phyloP scores from a whole-genome alignment of 2,888 invertebrate species.

The Heliconius aoede region DNA sequence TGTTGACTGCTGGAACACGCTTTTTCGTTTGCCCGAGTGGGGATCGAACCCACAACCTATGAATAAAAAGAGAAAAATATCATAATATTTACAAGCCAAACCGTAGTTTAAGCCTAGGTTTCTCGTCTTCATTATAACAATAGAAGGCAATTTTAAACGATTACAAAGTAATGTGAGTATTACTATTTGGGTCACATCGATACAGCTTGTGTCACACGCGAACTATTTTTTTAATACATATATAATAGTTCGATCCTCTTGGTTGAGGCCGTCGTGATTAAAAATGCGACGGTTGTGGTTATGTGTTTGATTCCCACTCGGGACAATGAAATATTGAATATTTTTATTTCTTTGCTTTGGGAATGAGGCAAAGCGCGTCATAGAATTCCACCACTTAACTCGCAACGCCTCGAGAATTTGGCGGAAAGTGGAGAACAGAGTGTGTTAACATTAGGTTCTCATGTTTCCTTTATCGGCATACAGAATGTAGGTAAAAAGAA shows the following conservation, averaged over 20 bases:
- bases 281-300: neutral
- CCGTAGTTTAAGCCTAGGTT: neutral
- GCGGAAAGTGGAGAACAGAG: too few species aligned
- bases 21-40: too few species aligned
- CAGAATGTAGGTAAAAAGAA: too few species aligned
- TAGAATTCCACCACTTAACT: neutral
- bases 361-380: neutral
- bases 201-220: constrained; percentile 10
- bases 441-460: too few species aligned
- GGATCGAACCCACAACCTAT: too few species aligned
- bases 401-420: too few species aligned
- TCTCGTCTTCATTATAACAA: neutral
- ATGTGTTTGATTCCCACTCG: neutral
- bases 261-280: neutral
- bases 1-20: too few species aligned
- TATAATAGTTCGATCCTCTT: neutral
- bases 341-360: too few species aligned
- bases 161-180: constrained; percentile 8
- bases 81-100: neutral
- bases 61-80: too few species aligned
- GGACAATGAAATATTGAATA: too few species aligned
- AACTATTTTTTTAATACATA: constrained; percentile 6
- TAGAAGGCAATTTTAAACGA: constrained; percentile 13
- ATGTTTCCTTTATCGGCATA: too few species aligned
- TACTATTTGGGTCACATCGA: constrained; percentile 23